A percentile compares a stretch with the other conserved stretches of the same genome.
Conservation (phyloP, 1,140 invertebrate genomes). For the Drosophila miranda region DNA sequence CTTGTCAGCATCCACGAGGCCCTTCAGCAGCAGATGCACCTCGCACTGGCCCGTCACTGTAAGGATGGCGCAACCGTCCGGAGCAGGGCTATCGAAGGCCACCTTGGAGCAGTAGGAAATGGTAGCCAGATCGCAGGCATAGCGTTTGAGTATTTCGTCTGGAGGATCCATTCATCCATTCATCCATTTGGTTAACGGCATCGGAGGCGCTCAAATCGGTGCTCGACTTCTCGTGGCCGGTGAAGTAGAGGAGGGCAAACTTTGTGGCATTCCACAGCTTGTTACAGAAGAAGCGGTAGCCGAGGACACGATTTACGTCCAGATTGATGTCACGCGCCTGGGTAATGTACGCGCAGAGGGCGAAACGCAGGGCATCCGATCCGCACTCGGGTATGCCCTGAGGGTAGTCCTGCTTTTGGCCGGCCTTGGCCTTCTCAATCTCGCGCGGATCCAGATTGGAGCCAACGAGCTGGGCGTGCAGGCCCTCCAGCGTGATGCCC, state of each 20-base stretch:
- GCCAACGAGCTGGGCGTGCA: constrained; percentile 89
- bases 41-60: constrained; percentile 95
- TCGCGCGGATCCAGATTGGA: constrained; percentile 97
- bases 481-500: constrained; percentile 92
- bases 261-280: constrained; percentile 99
- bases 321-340: constrained; percentile 97
- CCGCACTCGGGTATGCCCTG: constrained; percentile 99
- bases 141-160: constrained; percentile 85
- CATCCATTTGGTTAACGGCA: constrained; percentile 87
- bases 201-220: constrained; percentile 60
- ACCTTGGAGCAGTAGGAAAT: constrained; percentile 88
- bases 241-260: constrained; percentile 93
- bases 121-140: constrained; percentile 86
- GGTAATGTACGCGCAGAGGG: constrained; percentile 95
- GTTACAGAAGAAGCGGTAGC: constrained; percentile 99
- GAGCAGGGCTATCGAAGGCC: constrained; percentile 84
- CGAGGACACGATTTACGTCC: constrained; percentile 98
- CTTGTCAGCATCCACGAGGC: constrained; percentile 93
- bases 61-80: constrained; percentile 92
- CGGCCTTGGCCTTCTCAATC: constrained; percentile 91
- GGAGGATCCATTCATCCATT: constrained; percentile 98
- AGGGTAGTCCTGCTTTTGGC: constrained; percentile 97
- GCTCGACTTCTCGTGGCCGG: constrained; percentile 84
- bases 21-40: constrained; percentile 93
- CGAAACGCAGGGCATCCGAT: constrained; percentile 98